Evolutionary conservation across 2,888 invertebrate species (phyloP).

Genomic region (Noctua comes): DNA sequence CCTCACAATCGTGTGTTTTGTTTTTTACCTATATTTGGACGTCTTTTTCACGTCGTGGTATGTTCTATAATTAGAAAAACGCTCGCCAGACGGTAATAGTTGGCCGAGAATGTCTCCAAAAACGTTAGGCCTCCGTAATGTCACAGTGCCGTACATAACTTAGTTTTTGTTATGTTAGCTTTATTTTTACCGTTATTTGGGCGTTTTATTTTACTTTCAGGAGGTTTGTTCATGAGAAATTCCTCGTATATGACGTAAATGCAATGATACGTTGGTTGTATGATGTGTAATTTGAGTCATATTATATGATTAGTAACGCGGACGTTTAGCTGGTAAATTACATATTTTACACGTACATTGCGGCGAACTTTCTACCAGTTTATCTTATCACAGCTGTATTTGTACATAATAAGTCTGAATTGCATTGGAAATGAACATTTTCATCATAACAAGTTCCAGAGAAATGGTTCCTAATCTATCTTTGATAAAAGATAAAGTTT

Average conservation of each 20-base stretch:
- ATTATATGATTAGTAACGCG: constrained; percentile 67
- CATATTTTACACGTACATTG: constrained; percentile 56
- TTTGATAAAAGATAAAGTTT: constrained; percentile 59
- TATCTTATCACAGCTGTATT: constrained; percentile 72
- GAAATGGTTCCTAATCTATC: constrained; percentile 61
- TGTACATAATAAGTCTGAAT: constrained; percentile 62
- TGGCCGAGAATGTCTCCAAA: constrained; percentile 80
- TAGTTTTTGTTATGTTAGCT: constrained; percentile 66
- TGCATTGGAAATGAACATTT: constrained; percentile 62
- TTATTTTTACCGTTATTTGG: constrained; percentile 63
- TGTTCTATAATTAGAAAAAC: constrained; percentile 88
- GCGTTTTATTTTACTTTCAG: constrained; percentile 58
- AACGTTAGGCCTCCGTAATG: constrained; percentile 73
- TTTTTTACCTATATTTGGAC: constrained; percentile 88
- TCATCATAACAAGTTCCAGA: constrained; percentile 57
- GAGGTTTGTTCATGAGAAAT: constrained; percentile 53
- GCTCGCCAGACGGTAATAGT: constrained; percentile 83
- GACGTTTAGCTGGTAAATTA: constrained; percentile 60
- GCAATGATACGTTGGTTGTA: constrained; percentile 66
- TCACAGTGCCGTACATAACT: constrained; percentile 70
- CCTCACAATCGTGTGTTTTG: constrained; percentile 84
- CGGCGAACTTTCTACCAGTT: constrained; percentile 67
- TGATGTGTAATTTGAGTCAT: constrained; percentile 72
- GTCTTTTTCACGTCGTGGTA: constrained; percentile 88
- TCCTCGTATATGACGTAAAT: constrained; percentile 69